phyloP scores from a whole-genome alignment of 2,113 vertebrate species.

The Ophiodon elongatus region DNA sequence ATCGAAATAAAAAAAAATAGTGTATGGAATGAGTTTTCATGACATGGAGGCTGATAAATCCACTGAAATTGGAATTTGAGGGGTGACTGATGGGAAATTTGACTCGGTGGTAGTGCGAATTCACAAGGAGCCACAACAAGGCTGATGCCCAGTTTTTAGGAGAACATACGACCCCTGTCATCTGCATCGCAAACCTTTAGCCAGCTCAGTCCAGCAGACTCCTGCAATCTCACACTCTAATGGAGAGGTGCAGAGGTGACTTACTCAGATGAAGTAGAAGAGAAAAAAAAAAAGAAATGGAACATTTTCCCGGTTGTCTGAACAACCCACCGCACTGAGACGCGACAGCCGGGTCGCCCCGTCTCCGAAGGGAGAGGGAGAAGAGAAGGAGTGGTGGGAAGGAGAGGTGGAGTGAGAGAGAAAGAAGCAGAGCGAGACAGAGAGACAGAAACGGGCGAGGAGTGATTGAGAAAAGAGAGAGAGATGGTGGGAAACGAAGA shows the following conservation, averaged over 20 bases:
- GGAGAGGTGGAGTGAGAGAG: constrained; percentile 16
- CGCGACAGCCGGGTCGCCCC: constrained; percentile 55
- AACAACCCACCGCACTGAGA: constrained; percentile 60
- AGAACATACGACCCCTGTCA: constrained; percentile 23
- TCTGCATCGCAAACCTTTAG: constrained; percentile 32
- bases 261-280: constrained; percentile 56
- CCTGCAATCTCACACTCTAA: constrained; percentile 78
- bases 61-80: constrained; percentile 15
- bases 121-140: constrained; percentile 18
- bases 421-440: constrained; percentile 51
- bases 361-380: constrained; percentile 21
- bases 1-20: constrained; percentile 11
- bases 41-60: constrained; percentile 21
- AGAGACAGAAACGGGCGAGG: not conserved
- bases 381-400: not conserved
- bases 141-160: constrained; percentile 18
- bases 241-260: constrained; percentile 74
- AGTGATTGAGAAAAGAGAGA: constrained; percentile 35
- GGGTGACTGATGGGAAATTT: constrained; percentile 22
- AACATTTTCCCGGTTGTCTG: constrained; percentile 72
- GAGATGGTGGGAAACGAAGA: constrained; percentile 28
- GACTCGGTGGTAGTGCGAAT: not conserved
- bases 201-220: constrained; percentile 32
- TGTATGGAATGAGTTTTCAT: not conserved
- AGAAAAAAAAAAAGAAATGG: constrained; percentile 43